Evolutionary conservation across 2,797 vertebrate species (phyloP), one percentile per base, ranked within the genome.

Genomic region (Loriculus beryllinus): DNA sequence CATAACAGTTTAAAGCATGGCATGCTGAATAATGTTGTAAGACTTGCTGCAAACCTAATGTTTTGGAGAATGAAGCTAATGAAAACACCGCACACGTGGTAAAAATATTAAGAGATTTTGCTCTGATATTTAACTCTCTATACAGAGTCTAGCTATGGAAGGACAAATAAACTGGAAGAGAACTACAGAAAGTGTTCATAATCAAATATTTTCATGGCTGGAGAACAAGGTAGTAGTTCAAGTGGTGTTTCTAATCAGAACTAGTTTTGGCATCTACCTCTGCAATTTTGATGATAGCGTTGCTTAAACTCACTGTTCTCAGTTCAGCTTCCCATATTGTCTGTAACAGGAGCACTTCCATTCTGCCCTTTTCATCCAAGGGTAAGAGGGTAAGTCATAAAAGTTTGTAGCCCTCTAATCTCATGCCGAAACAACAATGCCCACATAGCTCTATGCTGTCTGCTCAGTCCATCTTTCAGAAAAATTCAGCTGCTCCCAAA

Each of bases 41-140:
- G 51, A 59, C 47, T 67, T 63, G 43, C 67, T 81, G 60, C 60
- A 93, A 90, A 82, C 26, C 21, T 40, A 68, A 29, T 47, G 56
- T 51, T 68, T 68, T 60, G 63, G 69, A 77, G 72, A 70, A 76
- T 9, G 7, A 51, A 80, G 59, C 11, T 48, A 56, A 79, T 12
- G 28, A 78, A 92, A 88, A 60, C 45, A 65, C 9, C 14, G 28
- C 35, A 51, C 29, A 33, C 28, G 25, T 2, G 4, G 26, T 49
- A 86, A 74, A 88, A 82, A 48, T 45, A 37, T 48, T 35, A 54
- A 51, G 57, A 49, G 68, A 52, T 45, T 85, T 92, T 70, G 25
- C 37, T 60, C 33, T 51, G 48, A 49, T 37, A 49, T 62, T 86
- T 62, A 84, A 63, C 6, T 4, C 48, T 29, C 57, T 57, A 6